Percentiles rank a stretch among this genome's conserved stretches.
These are phyloP conservation scores for Germaria angustata DNA, from an alignment of 2,888 invertebrate genomes.

Conservation along the genomic window DNA sequence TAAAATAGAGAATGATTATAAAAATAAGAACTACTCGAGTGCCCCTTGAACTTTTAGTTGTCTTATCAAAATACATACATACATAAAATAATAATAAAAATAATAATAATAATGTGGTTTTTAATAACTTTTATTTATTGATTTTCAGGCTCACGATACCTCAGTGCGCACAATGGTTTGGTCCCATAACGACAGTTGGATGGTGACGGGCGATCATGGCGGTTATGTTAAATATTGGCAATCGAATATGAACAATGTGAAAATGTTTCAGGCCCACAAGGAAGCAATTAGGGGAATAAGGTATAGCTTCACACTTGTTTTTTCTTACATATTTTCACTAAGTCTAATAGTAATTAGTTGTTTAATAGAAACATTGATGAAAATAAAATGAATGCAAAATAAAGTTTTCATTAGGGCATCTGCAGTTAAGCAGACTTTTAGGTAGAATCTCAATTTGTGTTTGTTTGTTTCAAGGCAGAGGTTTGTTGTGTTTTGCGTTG, in stretches of 20 bases:
- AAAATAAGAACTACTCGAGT: too few species aligned
- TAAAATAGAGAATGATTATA: too few species aligned
- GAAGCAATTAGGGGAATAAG: slow-evolving; percentile 99
- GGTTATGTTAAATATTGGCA: slow-evolving; percentile 99
- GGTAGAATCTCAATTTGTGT: slow-evolving; percentile 4
- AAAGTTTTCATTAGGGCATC: slow-evolving; percentile 60
- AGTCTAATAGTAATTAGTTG: slow-evolving; percentile 59
- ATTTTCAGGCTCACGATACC: slow-evolving; percentile 96
- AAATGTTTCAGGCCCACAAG: slow-evolving; percentile 99
- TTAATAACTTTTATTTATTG: too few species aligned
- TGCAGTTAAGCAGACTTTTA: slow-evolving; percentile 19
- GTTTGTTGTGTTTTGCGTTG: slow-evolving; percentile 30
- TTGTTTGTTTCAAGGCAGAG: slow-evolving; percentile 27
- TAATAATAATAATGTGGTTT: background rate
- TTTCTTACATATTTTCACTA: slow-evolving; percentile 69
- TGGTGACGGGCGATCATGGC: slow-evolving; percentile 99
- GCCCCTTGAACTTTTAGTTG: too few species aligned
- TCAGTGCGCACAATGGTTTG: slow-evolving; percentile 99
- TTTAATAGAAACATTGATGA: slow-evolving; percentile 53
- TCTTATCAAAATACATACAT: too few species aligned
- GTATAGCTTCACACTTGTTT: slow-evolving; percentile 82
- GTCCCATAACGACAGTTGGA: slow-evolving; percentile 99
- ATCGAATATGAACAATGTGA: slow-evolving; percentile 99
- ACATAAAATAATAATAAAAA: too few species aligned
- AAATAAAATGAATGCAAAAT: slow-evolving; percentile 47